A percentile compares a stretch with the other conserved stretches of the same genome.
These are phyloP conservation scores for Notodonta ziczac DNA, from an alignment of 2,888 invertebrate species.

Conservation along the genomic window DNA sequence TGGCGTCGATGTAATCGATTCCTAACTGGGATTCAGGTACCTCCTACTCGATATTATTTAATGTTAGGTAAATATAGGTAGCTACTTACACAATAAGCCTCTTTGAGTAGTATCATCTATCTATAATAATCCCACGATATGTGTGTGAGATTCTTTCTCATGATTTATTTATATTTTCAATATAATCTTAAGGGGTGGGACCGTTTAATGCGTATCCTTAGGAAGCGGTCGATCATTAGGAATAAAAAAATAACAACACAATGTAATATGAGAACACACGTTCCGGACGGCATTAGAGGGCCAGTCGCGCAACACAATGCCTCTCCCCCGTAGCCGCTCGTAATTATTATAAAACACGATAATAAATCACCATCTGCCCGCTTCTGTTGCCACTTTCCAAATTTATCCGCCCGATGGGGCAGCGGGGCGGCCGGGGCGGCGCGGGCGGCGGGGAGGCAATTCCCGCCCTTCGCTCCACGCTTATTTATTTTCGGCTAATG, in stretches of 20 bases:
- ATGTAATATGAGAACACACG: conserved; percentile 53
- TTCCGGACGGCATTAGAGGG: conserved; percentile 54
- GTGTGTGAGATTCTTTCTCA: conserved; percentile 18
- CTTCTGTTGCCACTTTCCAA: conserved; percentile 77
- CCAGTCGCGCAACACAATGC: conserved; percentile 55
- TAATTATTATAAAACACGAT: conserved; percentile 81
- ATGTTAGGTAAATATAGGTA: conserved; percentile 39
- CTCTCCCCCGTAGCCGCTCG: conserved; percentile 57
- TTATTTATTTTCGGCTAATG: conserved; percentile 77
- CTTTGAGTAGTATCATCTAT: neutral
- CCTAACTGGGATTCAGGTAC: conserved; percentile 29
- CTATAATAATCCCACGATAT: conserved; percentile 12
- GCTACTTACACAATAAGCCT: neutral
- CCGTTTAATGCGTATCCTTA: conserved; percentile 29
- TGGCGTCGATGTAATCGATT: conserved; percentile 51
- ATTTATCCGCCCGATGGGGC: conserved; percentile 61
- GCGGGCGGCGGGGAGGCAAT: conserved; percentile 49
- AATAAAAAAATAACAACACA: conserved; percentile 59
- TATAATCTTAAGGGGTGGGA: conserved; percentile 15
- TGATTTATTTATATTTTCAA: conserved; percentile 32
- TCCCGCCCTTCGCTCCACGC: conserved; percentile 64
- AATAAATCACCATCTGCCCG: conserved; percentile 81
- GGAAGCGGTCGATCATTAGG: conserved; percentile 47
- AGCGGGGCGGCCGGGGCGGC: conserved; percentile 24
- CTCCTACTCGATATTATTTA: conserved; percentile 26